Conservation (phyloP, 2,888 invertebrate species). For the Antheraea yamamai region DNA sequence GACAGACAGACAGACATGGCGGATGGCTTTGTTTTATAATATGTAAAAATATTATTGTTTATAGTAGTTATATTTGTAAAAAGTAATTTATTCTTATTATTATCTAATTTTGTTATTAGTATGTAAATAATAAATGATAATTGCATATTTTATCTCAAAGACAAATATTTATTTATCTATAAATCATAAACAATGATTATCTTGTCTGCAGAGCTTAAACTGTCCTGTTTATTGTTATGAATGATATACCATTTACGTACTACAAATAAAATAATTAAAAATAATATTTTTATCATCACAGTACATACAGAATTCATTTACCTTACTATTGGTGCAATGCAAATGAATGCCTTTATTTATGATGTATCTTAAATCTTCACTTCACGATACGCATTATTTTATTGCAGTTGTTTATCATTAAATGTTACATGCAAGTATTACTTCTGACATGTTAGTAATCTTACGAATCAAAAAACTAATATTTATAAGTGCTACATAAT, state of each 20-base stretch:
- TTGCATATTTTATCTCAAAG: neutral
- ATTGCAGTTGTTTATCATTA: neutral
- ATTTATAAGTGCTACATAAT: neutral
- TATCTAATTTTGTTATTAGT: neutral
- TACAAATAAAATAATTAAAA: neutral
- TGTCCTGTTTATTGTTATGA: neutral
- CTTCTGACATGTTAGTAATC: neutral
- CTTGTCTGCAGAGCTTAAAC: conserved; percentile 1
- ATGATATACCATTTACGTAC: neutral
- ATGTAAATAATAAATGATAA: neutral
- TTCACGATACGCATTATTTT: neutral
- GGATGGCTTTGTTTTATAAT: too few species aligned
- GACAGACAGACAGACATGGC: too few species aligned
- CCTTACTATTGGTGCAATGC: neutral
- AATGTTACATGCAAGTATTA: neutral
- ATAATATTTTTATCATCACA: neutral
- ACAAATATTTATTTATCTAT: neutral
- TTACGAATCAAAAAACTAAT: neutral
- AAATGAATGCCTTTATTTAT: neutral
- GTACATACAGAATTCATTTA: neutral
- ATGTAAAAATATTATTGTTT: too few species aligned
- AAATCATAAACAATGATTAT: neutral
- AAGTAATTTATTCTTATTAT: neutral
- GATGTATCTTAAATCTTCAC: neutral
- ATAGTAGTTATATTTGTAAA: neutral